Base-by-base conservation (phyloP, 2,888 invertebrate genomes). In the Andrena haemorrhoa region DNA sequence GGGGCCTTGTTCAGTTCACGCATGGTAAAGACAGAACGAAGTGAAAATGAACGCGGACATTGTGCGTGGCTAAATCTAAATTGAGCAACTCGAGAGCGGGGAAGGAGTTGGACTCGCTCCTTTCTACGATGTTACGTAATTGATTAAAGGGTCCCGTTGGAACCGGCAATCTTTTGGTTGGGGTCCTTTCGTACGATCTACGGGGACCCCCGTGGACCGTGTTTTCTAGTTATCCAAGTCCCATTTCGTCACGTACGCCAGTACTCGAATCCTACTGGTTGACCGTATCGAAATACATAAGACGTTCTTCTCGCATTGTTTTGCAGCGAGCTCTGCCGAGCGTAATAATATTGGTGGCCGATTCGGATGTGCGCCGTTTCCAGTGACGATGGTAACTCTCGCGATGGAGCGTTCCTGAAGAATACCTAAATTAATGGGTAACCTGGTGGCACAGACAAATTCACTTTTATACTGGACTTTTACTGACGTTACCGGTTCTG, bases 71-170 rank as follows among this genome's bases (percentile, higher is more conserved):
- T 58, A 58, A 58, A 41, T 4, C 16, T 23, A 49, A 70, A 65
- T 73, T 80, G 61, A 16, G 65, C 29, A 70, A 80, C 29, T 65
- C 26, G 23, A n/a, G 47, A 51, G 20, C 20, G 10, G 20, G 31
- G 68, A n/a, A 23, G 70, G 29, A 51, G 60, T 64, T 41, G 60
- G 60, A 65, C 51, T 65, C n/a, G 16, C n/a, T 60, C 47, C 49
- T 58, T 51, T 66, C n/a, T 23, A 29, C 29, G 31, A 49, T 0
- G 47, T 83, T 83, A 73, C 35, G 20, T 76, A 83, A 83, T 49
- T 4, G 2, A 29, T 35, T 51, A 60, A 75, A 53, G 66, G 73
- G 33, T 61, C 56, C 70, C 31, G 31, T 58, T 26, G 66, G 53
- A 53, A 51, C 64, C 49, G 63, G 35, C 65, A 61, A 82, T 64